A percentile compares a stretch with the other conserved stretches of the same genome.
These are phyloP conservation scores for Kryptolebias marmoratus DNA, from an alignment of 2,113 vertebrate genomes.

Conservation along the genomic window DNA sequence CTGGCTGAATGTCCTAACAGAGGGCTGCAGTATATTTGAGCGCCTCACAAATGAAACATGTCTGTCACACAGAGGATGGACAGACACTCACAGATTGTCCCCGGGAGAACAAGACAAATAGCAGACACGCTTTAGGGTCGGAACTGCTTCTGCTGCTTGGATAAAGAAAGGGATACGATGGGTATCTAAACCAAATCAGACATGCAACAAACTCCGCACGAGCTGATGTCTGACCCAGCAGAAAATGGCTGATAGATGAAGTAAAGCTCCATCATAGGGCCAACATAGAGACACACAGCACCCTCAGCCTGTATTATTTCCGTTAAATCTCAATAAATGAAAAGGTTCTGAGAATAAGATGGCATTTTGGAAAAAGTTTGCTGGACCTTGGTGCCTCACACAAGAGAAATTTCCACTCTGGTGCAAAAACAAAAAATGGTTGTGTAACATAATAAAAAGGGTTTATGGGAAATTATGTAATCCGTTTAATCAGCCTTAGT, in stretches of 20 bases:
- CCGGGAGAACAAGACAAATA: conserved; percentile 14
- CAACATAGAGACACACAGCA: neutral
- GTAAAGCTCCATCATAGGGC: no score
- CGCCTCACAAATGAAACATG: conserved; percentile 3
- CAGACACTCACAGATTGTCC: neutral
- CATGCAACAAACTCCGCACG: no score
- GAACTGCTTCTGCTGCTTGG: neutral
- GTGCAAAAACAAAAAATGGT: conserved; percentile 10
- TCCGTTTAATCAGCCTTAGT: conserved; percentile 32
- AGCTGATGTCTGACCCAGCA: no score
- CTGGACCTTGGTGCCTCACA: conserved; percentile 18
- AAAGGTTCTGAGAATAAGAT: conserved; percentile 22
- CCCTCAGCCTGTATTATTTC: neutral
- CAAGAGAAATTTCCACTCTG: conserved; percentile 10
- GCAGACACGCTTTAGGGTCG: neutral
- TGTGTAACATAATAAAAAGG: neutral
- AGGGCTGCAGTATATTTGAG: neutral
- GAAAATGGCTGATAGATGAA: no score
- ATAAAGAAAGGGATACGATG: neutral
- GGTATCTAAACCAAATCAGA: neutral
- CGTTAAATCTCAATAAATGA: conserved; percentile 35
- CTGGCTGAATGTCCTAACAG: neutral
- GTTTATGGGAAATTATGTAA: conserved; percentile 16
- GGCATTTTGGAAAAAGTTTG: conserved; percentile 17
- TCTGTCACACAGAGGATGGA: neutral